Percentiles rank a stretch among this genome's conserved stretches.
These are phyloP conservation scores for Drosophila borealis DNA, from an alignment of 2,888 invertebrate species.

Conservation along the genomic window DNA sequence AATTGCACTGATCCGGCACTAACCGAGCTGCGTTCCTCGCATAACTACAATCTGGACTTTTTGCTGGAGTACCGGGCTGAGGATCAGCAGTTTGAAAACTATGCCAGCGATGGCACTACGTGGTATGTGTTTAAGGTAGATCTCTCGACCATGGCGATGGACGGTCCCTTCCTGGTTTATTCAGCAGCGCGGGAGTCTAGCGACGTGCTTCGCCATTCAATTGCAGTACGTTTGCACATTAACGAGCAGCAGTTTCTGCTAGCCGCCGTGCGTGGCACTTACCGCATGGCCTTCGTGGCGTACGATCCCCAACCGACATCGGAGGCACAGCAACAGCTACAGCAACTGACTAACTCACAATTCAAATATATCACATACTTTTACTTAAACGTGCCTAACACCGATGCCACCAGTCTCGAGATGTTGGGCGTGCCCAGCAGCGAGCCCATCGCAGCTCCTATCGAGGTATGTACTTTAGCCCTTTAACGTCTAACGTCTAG, in stretches of 20 bases:
- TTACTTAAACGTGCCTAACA: conserved; percentile 88
- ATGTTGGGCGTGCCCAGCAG: conserved; percentile 85
- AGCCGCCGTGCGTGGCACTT: conserved; percentile 68
- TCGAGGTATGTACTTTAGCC: conserved; percentile 46
- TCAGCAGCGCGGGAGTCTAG: conserved; percentile 87
- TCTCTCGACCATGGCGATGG: conserved; percentile 87
- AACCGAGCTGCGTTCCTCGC: conserved; percentile 64
- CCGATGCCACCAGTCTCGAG: conserved; percentile 86
- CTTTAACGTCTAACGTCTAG: background rate
- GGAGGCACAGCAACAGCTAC: conserved; percentile 85
- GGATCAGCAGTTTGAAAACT: conserved; percentile 87
- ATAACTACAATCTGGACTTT: conserved; percentile 86
- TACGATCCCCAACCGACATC: conserved; percentile 80
- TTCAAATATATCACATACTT: conserved; percentile 88
- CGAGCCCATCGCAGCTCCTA: conserved; percentile 59
- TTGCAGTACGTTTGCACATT: conserved; percentile 85
- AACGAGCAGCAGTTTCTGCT: conserved; percentile 77
- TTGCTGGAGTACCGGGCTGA: conserved; percentile 88
- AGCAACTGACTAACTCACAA: conserved; percentile 80
- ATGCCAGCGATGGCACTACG: conserved; percentile 87
- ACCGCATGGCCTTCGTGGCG: conserved; percentile 86
- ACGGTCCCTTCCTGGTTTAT: conserved; percentile 88
- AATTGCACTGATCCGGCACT: conserved; percentile 83
- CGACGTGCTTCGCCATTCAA: conserved; percentile 86
- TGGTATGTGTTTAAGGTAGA: conserved; percentile 88